Evolutionary conservation across 1,140 invertebrate species (phyloP), one percentile per base, ranked within the genome.

Genomic region (Coptotermes formosanus): DNA sequence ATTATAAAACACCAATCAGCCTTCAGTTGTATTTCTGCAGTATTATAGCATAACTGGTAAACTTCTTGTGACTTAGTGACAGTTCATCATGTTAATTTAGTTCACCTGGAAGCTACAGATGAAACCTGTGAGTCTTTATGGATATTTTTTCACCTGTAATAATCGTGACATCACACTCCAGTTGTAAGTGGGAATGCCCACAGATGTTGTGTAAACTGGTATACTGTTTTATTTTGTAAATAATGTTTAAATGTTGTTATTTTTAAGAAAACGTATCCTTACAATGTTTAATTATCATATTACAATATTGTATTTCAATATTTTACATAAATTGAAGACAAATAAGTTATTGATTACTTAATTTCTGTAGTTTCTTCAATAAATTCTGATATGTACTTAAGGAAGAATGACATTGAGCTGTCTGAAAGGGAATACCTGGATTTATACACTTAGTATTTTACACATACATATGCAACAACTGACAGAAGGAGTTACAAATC

Each of bases 401-500:
- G 30, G n/a, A 75, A 55, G 19, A n/a, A 75, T n/a, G 25, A 75
- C 64, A 75, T 75, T 55, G 14, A 55, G 14, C 52, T 55, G 52
- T 55, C 19, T 55, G 52, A 30, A 75, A 75, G 64, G 64, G 64
- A 75, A 75, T 14, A 75, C 25, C 64, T 75, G 64, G n/a, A n/a
- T 75, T 25, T 75, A 75, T 75, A 75, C 64, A 75, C n/a, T 75
- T 75, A 75, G 6, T 75, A 75, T 75, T 6, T 75, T 75, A 75
- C 64, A 75, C 25, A 75, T 30, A 75, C 64, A 30, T 75, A 75
- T 75, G 64, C 64, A 75, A 30, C 64, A 75, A 75, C 64, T 75
- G 25, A 75, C 64, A 75, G 64, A 75, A 75, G n/a, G n/a, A n/a
- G n/a, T 75, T 75, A 75, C n/a, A 75, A 75, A 75, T 75, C 64